Conservation (phyloP, 2,888 invertebrate species). For the Priocnemis perturbator region DNA sequence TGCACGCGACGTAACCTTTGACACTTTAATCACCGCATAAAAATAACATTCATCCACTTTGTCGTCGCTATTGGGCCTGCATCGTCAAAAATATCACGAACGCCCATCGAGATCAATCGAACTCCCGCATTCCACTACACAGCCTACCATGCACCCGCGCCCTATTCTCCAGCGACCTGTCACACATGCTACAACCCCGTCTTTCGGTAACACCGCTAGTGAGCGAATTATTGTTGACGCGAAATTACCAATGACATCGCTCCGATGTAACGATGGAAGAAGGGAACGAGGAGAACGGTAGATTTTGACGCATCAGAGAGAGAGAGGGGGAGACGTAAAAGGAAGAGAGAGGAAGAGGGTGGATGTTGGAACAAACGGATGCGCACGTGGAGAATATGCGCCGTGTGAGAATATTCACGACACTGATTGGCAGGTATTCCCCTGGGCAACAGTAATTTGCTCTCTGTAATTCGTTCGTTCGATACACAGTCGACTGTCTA, state of each 20-base stretch:
- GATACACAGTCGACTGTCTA: conserved; percentile 1
- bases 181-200: conserved; percentile 3
- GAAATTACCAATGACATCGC: conserved; percentile 36
- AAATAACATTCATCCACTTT: neutral
- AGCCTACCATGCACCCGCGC: neutral
- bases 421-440: conserved; percentile 57
- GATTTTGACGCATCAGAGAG: neutral
- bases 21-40: neutral
- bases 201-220: conserved; percentile 1
- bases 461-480: conserved; percentile 11
- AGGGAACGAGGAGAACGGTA: conserved; percentile 1
- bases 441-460: conserved; percentile 42
- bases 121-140: neutral
- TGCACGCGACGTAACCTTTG: too few relatives aligned
- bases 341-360: conserved; percentile 5
- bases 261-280: conserved; percentile 3
- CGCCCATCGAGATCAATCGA: neutral
- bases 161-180: conserved; percentile 12
- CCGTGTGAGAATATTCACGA: conserved; percentile 47
- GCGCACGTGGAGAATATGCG: conserved; percentile 7
- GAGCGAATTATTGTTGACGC: conserved; percentile 47
- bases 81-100: neutral
- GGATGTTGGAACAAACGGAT: neutral
- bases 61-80: neutral
- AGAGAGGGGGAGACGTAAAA: conserved; percentile 3